Evolutionary conservation across 2,797 vertebrate genomes (phyloP).

Genomic region (Syngnathus acus): DNA sequence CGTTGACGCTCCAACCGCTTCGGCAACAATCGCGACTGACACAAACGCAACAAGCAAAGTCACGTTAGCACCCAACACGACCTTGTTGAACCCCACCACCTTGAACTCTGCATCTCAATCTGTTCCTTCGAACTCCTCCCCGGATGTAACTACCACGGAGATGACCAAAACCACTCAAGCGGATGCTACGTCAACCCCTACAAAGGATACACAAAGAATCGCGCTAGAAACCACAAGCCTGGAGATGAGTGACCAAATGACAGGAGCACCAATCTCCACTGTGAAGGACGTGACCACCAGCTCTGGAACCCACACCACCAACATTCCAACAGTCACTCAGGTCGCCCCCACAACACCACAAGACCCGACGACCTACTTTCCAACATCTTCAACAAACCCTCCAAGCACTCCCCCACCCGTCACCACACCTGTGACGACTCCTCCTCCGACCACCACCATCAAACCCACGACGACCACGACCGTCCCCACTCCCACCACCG

Average conservation of each 20-base stretch:
- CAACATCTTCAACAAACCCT: conserved; percentile 14
- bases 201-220: conserved; percentile 15
- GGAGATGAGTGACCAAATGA: conserved; percentile 2
- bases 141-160: conserved; percentile 16
- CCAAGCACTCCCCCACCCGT: conserved; percentile 11
- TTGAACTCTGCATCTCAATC: conserved; percentile 15
- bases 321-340: conserved; percentile 2
- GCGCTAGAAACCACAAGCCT: conserved; percentile 17
- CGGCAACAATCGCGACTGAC: conserved; percentile 13
- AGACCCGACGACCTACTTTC: conserved; percentile 7
- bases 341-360: conserved; percentile 16
- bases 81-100: conserved; percentile 5
- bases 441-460: background rate
- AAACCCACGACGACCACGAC: conserved; percentile 1
- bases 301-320: conserved; percentile 1
- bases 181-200: conserved; percentile 12
- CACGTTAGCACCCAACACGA: background rate
- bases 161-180: conserved; percentile 14
- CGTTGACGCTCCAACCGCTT: background rate
- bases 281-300: conserved; percentile 17
- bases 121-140: conserved; percentile 2
- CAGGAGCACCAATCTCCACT: conserved; percentile 2
- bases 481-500: background rate
- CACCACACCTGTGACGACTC: conserved; percentile 19
- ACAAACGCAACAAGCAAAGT: conserved; percentile 3